These are phyloP conservation scores for Myrmecobius fasciatus DNA, from an alignment of 2,113 vertebrate genomes.

Conservation along the genomic window DNA sequence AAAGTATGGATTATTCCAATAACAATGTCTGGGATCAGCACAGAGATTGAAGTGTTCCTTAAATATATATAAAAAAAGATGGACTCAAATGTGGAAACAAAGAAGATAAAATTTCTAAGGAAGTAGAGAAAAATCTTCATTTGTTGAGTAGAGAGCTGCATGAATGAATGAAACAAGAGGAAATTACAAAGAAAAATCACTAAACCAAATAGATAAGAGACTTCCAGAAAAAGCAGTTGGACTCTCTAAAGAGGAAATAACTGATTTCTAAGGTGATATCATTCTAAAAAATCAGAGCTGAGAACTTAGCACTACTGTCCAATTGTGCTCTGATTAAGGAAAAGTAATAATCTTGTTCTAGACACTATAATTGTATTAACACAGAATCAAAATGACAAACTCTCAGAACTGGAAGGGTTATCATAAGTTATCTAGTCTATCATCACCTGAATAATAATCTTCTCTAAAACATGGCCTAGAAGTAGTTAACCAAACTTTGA, in stretches of 20 bases:
- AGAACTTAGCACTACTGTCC: background rate
- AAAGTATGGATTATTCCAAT: background rate
- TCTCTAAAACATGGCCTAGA: background rate
- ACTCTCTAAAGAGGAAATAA: background rate
- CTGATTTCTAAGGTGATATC: background rate
- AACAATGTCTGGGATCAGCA: background rate
- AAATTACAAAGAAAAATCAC: background rate
- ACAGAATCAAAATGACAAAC: background rate
- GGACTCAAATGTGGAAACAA: background rate
- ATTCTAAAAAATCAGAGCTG: background rate
- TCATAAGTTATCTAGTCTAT: background rate
- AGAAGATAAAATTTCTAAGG: background rate
- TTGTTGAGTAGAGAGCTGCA: background rate
- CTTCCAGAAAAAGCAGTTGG: background rate
- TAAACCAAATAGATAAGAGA: background rate
- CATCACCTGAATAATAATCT: background rate
- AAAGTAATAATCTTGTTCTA: background rate
- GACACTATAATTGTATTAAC: background rate
- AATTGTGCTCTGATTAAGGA: background rate
- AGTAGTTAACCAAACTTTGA: too few relatives aligned
- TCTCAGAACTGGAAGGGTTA: background rate
- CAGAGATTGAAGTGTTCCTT: background rate
- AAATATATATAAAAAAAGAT: background rate
- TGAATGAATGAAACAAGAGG: background rate
- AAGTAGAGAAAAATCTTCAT: background rate